Base-by-base conservation (phyloP, 2,797 vertebrate species). In the Kryptopterus vitreolus region DNA sequence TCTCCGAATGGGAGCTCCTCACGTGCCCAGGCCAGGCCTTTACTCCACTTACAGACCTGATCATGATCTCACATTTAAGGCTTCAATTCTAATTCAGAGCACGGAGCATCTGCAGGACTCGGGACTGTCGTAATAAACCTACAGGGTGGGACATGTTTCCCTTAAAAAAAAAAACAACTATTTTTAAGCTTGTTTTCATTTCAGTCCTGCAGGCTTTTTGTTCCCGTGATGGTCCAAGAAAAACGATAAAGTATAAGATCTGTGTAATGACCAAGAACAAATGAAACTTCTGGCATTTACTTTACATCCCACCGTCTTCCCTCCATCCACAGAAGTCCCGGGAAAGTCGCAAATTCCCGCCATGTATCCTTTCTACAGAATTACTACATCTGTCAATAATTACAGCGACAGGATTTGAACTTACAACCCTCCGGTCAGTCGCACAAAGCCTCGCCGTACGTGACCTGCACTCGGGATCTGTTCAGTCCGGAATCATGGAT, bases 11-110 rank as follows among this genome's bases (percentile, higher is more conserved):
- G 77, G 61, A 84, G 80, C 77, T 83, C 63, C 76, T 78, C 76
- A 80, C 84, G 77, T 85, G 85, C 71, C 77, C 33, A 69, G 82
- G 66, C 82, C 73, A 75, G 81, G 68, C 82, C 78, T 76, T 74
- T 31, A 58, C 72, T 85, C 78, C 75, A 85, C 71, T 81, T 80
- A 77, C 33, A 63, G 9, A 76, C 76, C 81, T 79, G 50, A 81
- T 62, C 29, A 81, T 61, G 26, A 79, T 62, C 71, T 82, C 62
- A 57, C 75, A 83, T 57, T 78, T 73, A 69, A 77, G 65, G 20
- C 57, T 20, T 73, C 66, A 70, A 6, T 11, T 12, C 22, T 18
- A 53, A 65, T 63, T 38, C 22, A 53, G 53, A 72, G 35, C 22
- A 50, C 26, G 20, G 20, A 33, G 52, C 1, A 24, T 63, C 62